Percentiles rank a stretch among this genome's conserved stretches.
Conservation (phyloP, 1,140 invertebrate genomes). For the Hyposmocoma kahamanoa region DNA sequence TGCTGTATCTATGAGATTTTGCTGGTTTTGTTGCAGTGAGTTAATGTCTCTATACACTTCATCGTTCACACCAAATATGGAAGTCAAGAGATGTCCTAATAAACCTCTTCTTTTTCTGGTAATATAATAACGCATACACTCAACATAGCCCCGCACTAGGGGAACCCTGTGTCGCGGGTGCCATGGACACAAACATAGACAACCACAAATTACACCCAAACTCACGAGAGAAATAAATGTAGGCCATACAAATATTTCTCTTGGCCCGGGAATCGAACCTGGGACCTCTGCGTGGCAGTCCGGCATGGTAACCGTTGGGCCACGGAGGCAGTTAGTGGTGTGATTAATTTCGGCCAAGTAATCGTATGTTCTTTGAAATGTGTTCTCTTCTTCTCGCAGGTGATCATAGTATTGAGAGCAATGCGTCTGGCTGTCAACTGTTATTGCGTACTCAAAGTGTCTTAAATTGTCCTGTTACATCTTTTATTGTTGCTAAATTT, state of each 20-base stretch:
- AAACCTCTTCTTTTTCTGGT: conserved; percentile 4
- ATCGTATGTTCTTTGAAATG: background rate
- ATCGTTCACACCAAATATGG: conserved; percentile 3
- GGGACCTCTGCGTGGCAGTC: no score
- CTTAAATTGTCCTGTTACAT: background rate
- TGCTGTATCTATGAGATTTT: conserved; percentile 1
- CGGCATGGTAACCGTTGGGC: no score
- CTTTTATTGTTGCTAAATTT: background rate
- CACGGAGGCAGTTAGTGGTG: no score
- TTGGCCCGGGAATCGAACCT: no score
- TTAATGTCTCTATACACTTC: conserved; percentile 3
- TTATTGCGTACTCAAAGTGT: background rate
- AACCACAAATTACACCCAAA: no score
- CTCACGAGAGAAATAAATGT: no score
- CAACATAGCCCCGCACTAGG: no score
- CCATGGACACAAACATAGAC: no score
- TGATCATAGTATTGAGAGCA: conserved; percentile 3
- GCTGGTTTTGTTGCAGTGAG: conserved; percentile 1
- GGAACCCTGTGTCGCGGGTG: no score
- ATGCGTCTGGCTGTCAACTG: background rate
- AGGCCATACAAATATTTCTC: no score
- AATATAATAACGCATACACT: no score
- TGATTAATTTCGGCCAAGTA: conserved; percentile 1
- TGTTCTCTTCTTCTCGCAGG: background rate
- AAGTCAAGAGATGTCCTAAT: conserved; percentile 1